phyloP scores from a whole-genome alignment of 2,888 invertebrate genomes.

The Campoletis raptor region DNA sequence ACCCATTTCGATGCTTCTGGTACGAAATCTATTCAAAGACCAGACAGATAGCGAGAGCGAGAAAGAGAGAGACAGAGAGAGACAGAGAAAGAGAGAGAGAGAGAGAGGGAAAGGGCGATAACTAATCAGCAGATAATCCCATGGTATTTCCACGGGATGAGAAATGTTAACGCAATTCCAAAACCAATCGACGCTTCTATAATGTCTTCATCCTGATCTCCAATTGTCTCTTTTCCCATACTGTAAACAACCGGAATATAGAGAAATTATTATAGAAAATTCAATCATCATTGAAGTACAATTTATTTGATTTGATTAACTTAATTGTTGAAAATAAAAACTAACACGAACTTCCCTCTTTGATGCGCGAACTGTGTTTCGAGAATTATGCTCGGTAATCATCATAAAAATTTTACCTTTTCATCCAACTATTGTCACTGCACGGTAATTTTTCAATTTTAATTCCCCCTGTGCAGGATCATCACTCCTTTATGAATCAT shows the following conservation, averaged over 20 bases:
- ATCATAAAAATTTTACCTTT: not conserved
- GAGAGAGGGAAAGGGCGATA: conserved; percentile 31
- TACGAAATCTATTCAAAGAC: conserved; percentile 40
- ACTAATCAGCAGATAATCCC: conserved; percentile 72
- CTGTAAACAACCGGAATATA: not conserved
- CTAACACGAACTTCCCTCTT: not conserved
- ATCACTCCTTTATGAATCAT: not conserved
- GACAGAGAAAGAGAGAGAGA: not conserved
- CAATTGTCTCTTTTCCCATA: not conserved
- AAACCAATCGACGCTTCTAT: conserved; percentile 43
- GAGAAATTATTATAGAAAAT: not conserved
- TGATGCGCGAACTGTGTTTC: not conserved
- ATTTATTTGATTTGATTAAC: not conserved
- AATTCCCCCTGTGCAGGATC: not conserved
- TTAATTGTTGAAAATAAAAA: not conserved
- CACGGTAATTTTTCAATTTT: not conserved
- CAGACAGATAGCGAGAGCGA: conserved; percentile 4
- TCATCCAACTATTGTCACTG: not conserved
- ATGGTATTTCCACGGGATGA: conserved; percentile 57
- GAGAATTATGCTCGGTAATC: not conserved
- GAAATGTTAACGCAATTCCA: conserved; percentile 50
- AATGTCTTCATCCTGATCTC: conserved; percentile 48
- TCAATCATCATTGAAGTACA: too few species aligned
- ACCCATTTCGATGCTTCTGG: conserved; percentile 32
- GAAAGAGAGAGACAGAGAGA: not conserved